phyloP scores from a whole-genome alignment of 2,888 invertebrate genomes.

The Coremacera marginata region DNA sequence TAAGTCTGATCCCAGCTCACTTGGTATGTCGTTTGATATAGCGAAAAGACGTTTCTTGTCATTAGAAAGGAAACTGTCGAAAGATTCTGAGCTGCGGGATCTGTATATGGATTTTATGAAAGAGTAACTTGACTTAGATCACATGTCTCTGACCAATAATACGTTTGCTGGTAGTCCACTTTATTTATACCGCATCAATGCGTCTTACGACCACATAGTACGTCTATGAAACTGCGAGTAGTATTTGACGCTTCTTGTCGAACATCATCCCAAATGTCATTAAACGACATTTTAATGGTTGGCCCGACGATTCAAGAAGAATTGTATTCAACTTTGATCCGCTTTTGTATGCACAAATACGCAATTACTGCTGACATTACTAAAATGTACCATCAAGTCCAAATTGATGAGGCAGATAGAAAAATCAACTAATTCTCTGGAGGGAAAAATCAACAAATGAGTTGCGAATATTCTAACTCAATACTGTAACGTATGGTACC shows the following conservation, averaged over 20 bases:
- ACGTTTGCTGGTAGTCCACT: constrained; percentile 10
- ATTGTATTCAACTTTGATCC: background rate
- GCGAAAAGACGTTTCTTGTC: constrained; percentile 4
- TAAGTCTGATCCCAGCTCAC: too few species aligned
- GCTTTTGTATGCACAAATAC: constrained; percentile 6
- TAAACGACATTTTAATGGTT: constrained; percentile 31
- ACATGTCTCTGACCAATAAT: constrained; percentile 34
- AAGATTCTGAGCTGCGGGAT: background rate
- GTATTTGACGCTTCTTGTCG: too few species aligned
- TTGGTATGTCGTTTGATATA: background rate
- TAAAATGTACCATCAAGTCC: constrained; percentile 38
- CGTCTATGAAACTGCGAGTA: too few species aligned
- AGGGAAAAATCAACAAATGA: background rate
- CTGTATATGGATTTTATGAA: constrained; percentile 30
- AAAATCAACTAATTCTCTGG: constrained; percentile 31
- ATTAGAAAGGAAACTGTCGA: background rate
- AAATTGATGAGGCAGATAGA: background rate
- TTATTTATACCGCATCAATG: constrained; percentile 41
- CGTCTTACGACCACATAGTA: too few species aligned
- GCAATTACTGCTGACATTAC: constrained; percentile 31
- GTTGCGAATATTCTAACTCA: constrained; percentile 21
- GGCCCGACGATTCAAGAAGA: background rate
- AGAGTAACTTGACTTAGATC: constrained; percentile 37
- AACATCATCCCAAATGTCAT: too few species aligned
- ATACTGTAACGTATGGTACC: constrained; percentile 3